These are phyloP conservation scores for Poeciliopsis occidentalis DNA, from an alignment of 2,113 vertebrate genomes.

Conservation along the genomic window DNA sequence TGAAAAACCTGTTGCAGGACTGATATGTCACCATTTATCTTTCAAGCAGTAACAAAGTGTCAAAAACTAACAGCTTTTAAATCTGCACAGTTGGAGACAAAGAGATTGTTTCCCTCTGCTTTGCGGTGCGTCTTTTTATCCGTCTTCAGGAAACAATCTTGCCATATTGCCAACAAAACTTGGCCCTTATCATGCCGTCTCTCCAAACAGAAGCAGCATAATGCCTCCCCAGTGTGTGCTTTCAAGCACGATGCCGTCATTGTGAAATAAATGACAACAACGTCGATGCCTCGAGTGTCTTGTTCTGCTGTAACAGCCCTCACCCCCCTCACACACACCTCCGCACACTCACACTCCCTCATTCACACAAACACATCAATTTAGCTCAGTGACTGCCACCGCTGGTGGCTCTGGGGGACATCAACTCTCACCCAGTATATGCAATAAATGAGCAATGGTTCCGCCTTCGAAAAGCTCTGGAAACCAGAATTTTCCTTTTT, in stretches of 20 bases:
- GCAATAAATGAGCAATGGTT: background rate
- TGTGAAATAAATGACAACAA: slow-evolving; percentile 12
- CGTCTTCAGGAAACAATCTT: background rate
- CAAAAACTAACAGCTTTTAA: background rate
- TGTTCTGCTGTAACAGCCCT: background rate
- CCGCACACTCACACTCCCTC: background rate
- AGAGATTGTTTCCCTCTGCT: too few species aligned
- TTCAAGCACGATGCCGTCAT: slow-evolving; percentile 8
- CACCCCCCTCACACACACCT: background rate
- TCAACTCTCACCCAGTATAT: slow-evolving; percentile 1
- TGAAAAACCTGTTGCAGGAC: too few species aligned
- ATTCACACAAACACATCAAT: slow-evolving; percentile 2
- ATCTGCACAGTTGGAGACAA: background rate
- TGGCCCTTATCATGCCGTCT: slow-evolving; percentile 2
- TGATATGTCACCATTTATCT: background rate
- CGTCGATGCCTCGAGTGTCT: slow-evolving; percentile 2
- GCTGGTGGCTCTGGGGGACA: background rate
- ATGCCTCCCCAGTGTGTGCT: slow-evolving; percentile 5
- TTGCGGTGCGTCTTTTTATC: background rate
- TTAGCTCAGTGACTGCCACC: background rate
- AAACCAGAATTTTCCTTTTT: background rate
- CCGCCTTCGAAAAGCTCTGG: background rate
- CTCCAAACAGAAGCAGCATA: slow-evolving; percentile 1
- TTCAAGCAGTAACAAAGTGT: background rate
- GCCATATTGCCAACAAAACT: background rate